Percentiles rank a stretch among this genome's conserved stretches.
Conservation (phyloP, 2,113 vertebrate species). For the Chaetura pelagica region DNA sequence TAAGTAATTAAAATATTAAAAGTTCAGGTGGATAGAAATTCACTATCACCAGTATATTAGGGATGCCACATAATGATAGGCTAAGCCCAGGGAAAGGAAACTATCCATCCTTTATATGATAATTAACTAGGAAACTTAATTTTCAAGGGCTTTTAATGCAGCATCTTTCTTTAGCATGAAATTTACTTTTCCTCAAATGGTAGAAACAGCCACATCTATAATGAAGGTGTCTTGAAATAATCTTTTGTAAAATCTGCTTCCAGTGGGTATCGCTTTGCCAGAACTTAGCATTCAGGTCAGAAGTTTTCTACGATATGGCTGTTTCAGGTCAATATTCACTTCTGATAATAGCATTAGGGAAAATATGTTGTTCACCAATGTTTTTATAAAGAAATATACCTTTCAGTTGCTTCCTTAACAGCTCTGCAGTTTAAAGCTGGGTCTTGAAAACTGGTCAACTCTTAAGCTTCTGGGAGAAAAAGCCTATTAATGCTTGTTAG, state of each 20-base stretch:
- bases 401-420: neutral
- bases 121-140: neutral
- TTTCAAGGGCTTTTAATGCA: neutral
- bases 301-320: neutral
- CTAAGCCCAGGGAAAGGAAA: neutral
- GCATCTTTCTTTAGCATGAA: neutral
- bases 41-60: neutral
- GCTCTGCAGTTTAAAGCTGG: neutral
- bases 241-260: neutral
- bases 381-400: constrained; percentile 3
- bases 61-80: neutral
- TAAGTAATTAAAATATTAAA: neutral
- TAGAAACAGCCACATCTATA: neutral
- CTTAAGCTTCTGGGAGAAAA: neutral
- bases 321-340: neutral
- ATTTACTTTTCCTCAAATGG: neutral
- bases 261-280: neutral
- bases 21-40: neutral
- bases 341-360: neutral
- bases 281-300: neutral
- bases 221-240: neutral
- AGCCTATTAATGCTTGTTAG: neutral
- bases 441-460: neutral
- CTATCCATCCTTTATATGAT: neutral
- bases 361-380: neutral